Percentiles rank a stretch among this genome's conserved stretches.
phyloP scores from a whole-genome alignment of 2,113 vertebrate genomes.

The Ameiurus melas region DNA sequence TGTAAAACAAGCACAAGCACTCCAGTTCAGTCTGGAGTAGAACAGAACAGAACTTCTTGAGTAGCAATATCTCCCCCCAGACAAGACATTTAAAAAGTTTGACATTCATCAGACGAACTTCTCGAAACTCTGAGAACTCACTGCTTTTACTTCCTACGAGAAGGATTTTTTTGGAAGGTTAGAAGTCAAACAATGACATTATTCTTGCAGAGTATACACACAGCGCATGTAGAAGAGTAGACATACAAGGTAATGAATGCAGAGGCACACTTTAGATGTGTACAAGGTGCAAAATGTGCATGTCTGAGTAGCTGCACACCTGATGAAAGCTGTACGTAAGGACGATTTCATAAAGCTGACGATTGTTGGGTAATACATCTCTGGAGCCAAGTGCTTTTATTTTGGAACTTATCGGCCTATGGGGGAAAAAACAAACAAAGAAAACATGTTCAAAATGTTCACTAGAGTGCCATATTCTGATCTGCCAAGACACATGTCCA shows the following conservation, averaged over 20 bases:
- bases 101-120: neutral
- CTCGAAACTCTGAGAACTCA: neutral
- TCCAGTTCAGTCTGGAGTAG: neutral
- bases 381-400: conserved; percentile 89
- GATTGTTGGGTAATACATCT: conserved; percentile 92
- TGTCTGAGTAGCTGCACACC: conserved; percentile 65
- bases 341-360: conserved; percentile 92
- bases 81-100: neutral
- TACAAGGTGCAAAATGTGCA: neutral
- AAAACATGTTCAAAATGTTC: neutral
- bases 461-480: neutral
- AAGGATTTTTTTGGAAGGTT: neutral
- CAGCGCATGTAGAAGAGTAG: too few relatives aligned
- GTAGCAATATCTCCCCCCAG: neutral
- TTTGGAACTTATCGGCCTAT: conserved; percentile 88
- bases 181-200: neutral
- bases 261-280: neutral
- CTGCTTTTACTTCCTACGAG: neutral
- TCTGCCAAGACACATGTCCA: neutral
- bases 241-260: neutral
- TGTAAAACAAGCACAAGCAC: conserved; percentile 54
- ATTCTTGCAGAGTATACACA: neutral
- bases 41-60: neutral
- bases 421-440: conserved; percentile 12
- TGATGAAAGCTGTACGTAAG: conserved; percentile 95